phyloP scores from a whole-genome alignment of 2,797 vertebrate genomes.

The Periophthalmus magnuspinnatus region DNA sequence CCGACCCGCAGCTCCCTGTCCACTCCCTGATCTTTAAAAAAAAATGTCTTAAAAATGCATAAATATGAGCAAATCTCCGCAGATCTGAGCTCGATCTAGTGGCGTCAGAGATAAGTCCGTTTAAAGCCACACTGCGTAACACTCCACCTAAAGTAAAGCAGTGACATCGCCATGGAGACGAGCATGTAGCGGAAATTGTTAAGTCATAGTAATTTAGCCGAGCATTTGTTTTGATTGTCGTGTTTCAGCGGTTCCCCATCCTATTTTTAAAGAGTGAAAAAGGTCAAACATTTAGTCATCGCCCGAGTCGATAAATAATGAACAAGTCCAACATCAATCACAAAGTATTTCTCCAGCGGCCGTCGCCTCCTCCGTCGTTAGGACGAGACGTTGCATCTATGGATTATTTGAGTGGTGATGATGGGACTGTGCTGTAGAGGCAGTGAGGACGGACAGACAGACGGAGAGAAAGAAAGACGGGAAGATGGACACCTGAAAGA shows the following conservation, averaged over 20 bases:
- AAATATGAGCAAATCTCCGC: no score
- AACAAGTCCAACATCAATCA: neutral
- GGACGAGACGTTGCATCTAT: slow-evolving; percentile 52
- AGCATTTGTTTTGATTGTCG: neutral
- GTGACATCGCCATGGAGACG: no score
- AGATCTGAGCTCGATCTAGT: no score
- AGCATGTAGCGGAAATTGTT: neutral
- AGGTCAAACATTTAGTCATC: neutral
- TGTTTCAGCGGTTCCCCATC: neutral
- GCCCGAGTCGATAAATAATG: neutral
- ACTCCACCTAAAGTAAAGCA: no score
- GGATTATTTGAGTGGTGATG: slow-evolving; percentile 52
- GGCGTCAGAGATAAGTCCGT: no score
- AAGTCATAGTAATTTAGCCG: neutral
- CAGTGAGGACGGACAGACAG: slow-evolving; percentile 47
- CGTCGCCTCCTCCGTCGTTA: slow-evolving; percentile 46
- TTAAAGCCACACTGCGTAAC: no score
- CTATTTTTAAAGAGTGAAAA: neutral
- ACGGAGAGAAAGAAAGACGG: no score
- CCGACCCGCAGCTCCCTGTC: no score
- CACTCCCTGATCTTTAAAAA: no score
- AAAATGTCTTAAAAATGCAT: no score
- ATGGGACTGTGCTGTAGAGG: slow-evolving; percentile 52
- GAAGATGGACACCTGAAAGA: slow-evolving; percentile 68
- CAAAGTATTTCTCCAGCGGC: slow-evolving; percentile 1